Evolutionary conservation across 2,888 invertebrate genomes (phyloP), one percentile per base, ranked within the genome.

Genomic region (Leptinotarsa rubiginosa): DNA sequence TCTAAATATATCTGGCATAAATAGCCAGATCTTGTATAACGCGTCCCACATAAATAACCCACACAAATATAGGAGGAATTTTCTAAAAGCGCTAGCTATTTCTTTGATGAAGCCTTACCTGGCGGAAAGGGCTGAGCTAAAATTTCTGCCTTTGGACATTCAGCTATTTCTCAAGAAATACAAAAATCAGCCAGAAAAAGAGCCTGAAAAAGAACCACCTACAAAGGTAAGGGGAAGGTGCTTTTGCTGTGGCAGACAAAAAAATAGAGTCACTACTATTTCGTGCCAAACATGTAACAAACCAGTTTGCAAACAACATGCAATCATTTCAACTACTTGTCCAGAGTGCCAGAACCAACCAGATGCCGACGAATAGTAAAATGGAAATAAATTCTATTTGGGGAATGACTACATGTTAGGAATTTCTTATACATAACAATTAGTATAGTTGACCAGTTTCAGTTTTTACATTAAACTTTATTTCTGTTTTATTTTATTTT

Each of bases 1-100:
- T 41, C n/a, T 82, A n/a, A 78, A 82, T 62, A 78, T 82, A 65
- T 77, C 81, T 20, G 80, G 78, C 18, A 81, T 81, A 25, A 83
- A 84, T 72, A 47, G 56, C 41, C 50, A 73, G 56, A 49, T 75
- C 66, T 65, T 67, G 47, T 75, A 74, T 47, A 65, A 73, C 59
- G 69, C 68, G 47, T 41, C 7, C 70, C 69, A 18, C 22, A 56
- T 18, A n/a, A 72, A 15, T 16, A 69, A 49, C 66, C 72, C n/a
- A 77, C 22, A 22, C 22, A 22, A 77, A 72, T 69, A 75, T 31
- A 71, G 72, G 70, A 75, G 74, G 69, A n/a, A 62, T 56, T 77
- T 77, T 67, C 56, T 75, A 41, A 77, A 77, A 70, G 56, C 31
- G 47, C 54, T 74, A 31, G 41, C 75, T 10, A 18, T 73, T 20